Evolutionary conservation across 2,888 invertebrate species (phyloP), one percentile per base, ranked within the genome.

Genomic region (Phengaris arion): DNA sequence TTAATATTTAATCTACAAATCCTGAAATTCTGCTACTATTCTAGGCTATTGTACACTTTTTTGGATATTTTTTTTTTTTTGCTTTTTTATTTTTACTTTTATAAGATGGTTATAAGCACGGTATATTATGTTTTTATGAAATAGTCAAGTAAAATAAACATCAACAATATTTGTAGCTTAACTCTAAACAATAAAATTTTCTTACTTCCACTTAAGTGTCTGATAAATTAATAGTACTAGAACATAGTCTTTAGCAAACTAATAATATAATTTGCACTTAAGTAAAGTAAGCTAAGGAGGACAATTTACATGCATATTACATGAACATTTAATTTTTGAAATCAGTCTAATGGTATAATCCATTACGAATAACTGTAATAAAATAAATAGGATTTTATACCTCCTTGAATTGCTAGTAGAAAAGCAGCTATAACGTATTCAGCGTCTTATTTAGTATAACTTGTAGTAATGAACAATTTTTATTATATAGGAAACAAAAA

Each of bases 51-150:
- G 15, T 70, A 45, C 35, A 35, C n/a, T 46, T 13, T 68, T 46
- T 68, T 51, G 9, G 8, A 69, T 4, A n/a, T 68, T 68, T 68
- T 68, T 68, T 68, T 68, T 68, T 46, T 68, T 10, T 68, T 35
- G 10, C 5, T 52, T 52, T 70, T 70, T 70, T 51, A 15, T 52
- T 70, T 69, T 52, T 51, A 22, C 22, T 12, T 52, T 52, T 70
- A 70, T 22, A 22, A 22, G 22, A 22, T 22, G 22, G 22, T 22
- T 22, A 22, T 51, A 70, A 70, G 69, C 70, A 70, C 9, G 59
- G 59, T 9, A 59, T 59, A 59, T 22, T 15, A 6, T 46, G 46
- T 48, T 59, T 59, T 59, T 59, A 59, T 22, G 22, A 59, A 4
- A 15, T 22, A 59, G 5, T 59, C 9, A 59, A 15, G 59, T 10